A percentile compares a stretch with the other conserved stretches of the same genome.
Evolutionary conservation across 1,140 invertebrate genomes (phyloP).

Genomic region (Neocloeon triangulifer): DNA sequence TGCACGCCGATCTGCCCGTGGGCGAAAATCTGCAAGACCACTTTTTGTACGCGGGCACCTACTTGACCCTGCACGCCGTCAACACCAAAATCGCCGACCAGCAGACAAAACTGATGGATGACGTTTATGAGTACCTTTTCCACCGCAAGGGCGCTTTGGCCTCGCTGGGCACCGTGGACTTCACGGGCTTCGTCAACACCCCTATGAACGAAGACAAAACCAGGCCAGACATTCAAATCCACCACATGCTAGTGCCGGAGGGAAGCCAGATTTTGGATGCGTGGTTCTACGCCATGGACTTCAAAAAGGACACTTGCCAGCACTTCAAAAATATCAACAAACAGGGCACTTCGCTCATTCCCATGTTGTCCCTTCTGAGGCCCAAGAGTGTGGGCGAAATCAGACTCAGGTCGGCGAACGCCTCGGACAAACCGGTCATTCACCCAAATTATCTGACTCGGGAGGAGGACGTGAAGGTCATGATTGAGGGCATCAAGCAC

Average conservation of each 20-base stretch:
- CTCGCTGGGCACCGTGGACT: slow-evolving; percentile 3
- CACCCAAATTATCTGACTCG: slow-evolving; percentile 39
- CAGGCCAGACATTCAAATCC: slow-evolving; percentile 15
- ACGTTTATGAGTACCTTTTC: slow-evolving; percentile 14
- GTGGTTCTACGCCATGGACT: too few relatives aligned
- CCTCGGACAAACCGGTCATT: slow-evolving; percentile 37
- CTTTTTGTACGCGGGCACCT: background rate
- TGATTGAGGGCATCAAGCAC: slow-evolving; percentile 21
- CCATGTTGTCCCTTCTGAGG: slow-evolving; percentile 20
- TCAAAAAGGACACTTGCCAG: too few relatives aligned
- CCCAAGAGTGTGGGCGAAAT: slow-evolving; percentile 30
- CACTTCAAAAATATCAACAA: too few relatives aligned
- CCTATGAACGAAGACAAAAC: slow-evolving; percentile 8
- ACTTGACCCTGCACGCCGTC: too few relatives aligned
- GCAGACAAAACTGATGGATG: too few relatives aligned
- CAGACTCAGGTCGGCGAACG: slow-evolving; percentile 26
- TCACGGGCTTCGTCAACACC: slow-evolving; percentile 5
- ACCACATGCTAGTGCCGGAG: slow-evolving; percentile 9
- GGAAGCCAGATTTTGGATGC: slow-evolving; percentile 7
- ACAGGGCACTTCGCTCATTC: too few relatives aligned
- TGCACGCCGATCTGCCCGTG: slow-evolving; percentile 21
- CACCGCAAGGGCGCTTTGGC: slow-evolving; percentile 11
- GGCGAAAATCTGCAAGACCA: slow-evolving; percentile 16
- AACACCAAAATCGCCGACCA: too few relatives aligned
- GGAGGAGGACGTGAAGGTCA: slow-evolving; percentile 19